A percentile compares a stretch with the other conserved stretches of the same genome.
phyloP scores from a whole-genome alignment of 2,888 invertebrate species.

The Sinodicranocentrus sp. region DNA sequence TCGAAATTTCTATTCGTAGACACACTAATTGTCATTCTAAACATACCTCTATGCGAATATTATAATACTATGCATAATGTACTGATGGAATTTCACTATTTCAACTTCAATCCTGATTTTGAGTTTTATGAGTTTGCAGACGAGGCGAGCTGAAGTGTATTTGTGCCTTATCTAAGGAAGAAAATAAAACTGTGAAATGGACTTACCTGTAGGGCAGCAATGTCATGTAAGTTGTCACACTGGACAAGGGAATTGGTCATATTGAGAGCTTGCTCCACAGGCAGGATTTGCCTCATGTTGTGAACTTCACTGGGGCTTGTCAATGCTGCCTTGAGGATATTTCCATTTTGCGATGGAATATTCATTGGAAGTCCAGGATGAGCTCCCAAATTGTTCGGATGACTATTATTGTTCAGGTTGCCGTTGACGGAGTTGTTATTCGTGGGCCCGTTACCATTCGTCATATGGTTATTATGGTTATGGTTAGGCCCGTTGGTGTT shows the following conservation, averaged over 20 bases:
- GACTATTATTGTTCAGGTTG: conserved; percentile 74
- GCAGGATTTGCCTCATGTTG: conserved; percentile 85
- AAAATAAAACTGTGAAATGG: neutral
- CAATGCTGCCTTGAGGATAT: conserved; percentile 95
- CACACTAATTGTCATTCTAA: neutral
- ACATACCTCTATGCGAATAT: neutral
- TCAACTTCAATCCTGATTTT: neutral
- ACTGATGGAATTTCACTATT: neutral
- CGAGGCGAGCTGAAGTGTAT: neutral
- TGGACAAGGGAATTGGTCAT: conserved; percentile 96
- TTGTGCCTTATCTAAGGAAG: neutral
- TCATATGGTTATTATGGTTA: conserved; percentile 71
- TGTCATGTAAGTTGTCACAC: conserved; percentile 97
- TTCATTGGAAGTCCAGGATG: conserved; percentile 77
- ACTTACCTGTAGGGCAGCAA: conserved; percentile 87
- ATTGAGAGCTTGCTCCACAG: conserved; percentile 89
- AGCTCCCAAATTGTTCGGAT: conserved; percentile 37
- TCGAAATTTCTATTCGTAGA: conserved; percentile 6
- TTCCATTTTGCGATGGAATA: conserved; percentile 91
- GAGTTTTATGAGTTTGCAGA: neutral
- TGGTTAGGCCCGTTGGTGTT: conserved; percentile 77
- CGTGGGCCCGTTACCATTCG: conserved; percentile 54
- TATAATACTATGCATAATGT: neutral
- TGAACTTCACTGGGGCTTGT: conserved; percentile 93
- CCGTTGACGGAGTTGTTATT: conserved; percentile 78